These are phyloP conservation scores for Micromussa lordhowensis DNA, from an alignment of 92 coral and sea anemone species.

Conservation along the genomic window DNA sequence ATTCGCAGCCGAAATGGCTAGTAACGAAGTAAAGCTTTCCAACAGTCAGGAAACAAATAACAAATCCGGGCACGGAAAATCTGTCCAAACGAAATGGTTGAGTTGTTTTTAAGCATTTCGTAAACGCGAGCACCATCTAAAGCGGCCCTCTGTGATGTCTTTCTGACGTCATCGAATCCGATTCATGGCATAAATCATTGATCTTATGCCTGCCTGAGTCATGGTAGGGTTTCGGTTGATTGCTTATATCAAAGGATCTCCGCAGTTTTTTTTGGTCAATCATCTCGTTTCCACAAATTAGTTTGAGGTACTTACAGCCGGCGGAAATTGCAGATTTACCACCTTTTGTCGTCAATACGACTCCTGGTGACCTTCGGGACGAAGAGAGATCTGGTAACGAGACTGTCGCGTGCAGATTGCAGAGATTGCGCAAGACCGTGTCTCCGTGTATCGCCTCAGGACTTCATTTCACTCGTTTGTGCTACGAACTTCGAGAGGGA, in stretches of 20 bases:
- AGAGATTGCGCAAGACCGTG: too few relatives aligned
- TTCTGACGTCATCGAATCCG: constrained; percentile 6
- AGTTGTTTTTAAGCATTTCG: background rate
- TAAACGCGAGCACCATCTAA: background rate
- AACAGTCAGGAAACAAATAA: background rate
- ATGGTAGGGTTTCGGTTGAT: background rate
- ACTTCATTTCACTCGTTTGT: background rate
- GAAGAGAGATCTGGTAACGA: background rate
- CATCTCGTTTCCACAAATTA: background rate
- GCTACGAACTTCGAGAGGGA: background rate
- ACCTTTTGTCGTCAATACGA: background rate
- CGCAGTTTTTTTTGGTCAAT: constrained; percentile 8
- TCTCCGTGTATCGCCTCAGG: too few relatives aligned
- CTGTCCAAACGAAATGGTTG: background rate
- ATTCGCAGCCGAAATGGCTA: background rate
- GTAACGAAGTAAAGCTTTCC: background rate
- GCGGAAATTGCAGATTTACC: background rate
- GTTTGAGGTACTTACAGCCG: background rate
- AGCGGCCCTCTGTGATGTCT: background rate
- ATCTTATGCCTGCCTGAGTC: constrained; percentile 6
- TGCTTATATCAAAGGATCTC: background rate
- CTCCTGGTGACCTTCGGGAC: too few relatives aligned
- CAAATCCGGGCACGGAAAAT: background rate
- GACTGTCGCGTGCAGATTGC: background rate
- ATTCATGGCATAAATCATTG: too few relatives aligned